Percentiles rank a stretch among this genome's conserved stretches.
These are phyloP conservation scores for Lutjanus erythropterus DNA, from an alignment of 2,113 vertebrate genomes.

Conservation along the genomic window DNA sequence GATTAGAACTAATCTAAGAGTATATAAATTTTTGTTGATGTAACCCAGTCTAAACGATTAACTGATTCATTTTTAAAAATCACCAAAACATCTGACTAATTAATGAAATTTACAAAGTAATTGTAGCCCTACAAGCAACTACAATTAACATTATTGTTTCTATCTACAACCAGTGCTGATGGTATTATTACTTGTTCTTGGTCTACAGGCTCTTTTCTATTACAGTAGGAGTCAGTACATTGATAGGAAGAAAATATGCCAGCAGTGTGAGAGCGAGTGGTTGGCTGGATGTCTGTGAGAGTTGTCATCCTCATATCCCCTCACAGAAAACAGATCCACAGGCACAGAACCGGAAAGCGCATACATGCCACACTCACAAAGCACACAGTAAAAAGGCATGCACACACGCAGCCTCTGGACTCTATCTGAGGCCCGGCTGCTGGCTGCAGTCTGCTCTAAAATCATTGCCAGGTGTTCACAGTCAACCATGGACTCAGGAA, in stretches of 20 bases:
- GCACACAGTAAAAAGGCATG: slow-evolving; percentile 23
- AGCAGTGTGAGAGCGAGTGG: not conserved
- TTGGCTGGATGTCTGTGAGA: slow-evolving; percentile 19
- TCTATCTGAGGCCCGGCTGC: slow-evolving; percentile 69
- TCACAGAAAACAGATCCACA: slow-evolving; percentile 59
- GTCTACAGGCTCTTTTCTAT: not conserved
- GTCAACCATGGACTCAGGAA: slow-evolving; percentile 65
- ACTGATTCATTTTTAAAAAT: too few relatives aligned
- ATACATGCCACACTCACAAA: slow-evolving; percentile 40
- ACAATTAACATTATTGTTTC: not conserved
- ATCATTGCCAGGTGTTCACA: slow-evolving; percentile 87
- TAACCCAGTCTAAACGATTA: too few relatives aligned
- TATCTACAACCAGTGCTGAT: not conserved
- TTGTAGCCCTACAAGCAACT: not conserved
- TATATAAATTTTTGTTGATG: too few relatives aligned
- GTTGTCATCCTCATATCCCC: slow-evolving; percentile 38
- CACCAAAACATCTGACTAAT: too few relatives aligned
- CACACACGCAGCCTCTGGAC: slow-evolving; percentile 58
- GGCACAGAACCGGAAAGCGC: slow-evolving; percentile 47
- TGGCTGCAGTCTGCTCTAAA: slow-evolving; percentile 76
- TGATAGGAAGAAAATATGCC: slow-evolving; percentile 13
- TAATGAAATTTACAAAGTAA: not conserved
- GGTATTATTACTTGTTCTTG: not conserved
- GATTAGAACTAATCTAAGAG: too few relatives aligned
- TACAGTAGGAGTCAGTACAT: not conserved